phyloP scores from a whole-genome alignment of 2,888 invertebrate species.

The Lochmaea capreae region DNA sequence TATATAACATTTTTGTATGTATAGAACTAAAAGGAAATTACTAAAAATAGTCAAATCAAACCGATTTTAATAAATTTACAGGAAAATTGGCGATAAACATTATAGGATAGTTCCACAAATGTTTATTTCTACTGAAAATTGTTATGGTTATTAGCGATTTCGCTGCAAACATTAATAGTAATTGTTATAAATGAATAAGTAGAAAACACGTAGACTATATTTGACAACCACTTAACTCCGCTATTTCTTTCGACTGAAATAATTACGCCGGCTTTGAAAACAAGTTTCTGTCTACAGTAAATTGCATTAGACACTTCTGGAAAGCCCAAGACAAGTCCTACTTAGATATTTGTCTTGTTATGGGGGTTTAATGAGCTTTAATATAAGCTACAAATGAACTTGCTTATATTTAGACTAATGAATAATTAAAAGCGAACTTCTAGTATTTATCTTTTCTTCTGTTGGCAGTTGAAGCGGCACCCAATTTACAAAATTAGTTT shows the following conservation, averaged over 20 bases:
- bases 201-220: not conserved
- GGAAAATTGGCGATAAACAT: too few relatives aligned
- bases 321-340: slow-evolving; percentile 37
- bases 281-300: slow-evolving; percentile 22
- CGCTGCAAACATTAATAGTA: too few relatives aligned
- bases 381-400: slow-evolving; percentile 49
- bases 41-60: too few relatives aligned
- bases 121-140: too few relatives aligned
- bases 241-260: slow-evolving; percentile 1
- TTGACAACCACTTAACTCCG: not conserved
- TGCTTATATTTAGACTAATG: slow-evolving; percentile 48
- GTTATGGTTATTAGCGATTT: too few relatives aligned
- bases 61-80: too few relatives aligned
- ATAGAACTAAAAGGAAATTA: too few relatives aligned
- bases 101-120: too few relatives aligned
- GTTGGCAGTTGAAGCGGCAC: slow-evolving; percentile 33
- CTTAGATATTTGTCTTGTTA: slow-evolving; percentile 51
- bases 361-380: slow-evolving; percentile 51
- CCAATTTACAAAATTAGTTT: slow-evolving; percentile 41
- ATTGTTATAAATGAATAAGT: not conserved
- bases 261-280: not conserved
- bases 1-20: too few relatives aligned
- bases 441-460: slow-evolving; percentile 48
- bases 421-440: slow-evolving; percentile 51
- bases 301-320: slow-evolving; percentile 36